Evolutionary conservation across 1,140 invertebrate genomes (phyloP).

Genomic region (Drosophila punjabiensis): DNA sequence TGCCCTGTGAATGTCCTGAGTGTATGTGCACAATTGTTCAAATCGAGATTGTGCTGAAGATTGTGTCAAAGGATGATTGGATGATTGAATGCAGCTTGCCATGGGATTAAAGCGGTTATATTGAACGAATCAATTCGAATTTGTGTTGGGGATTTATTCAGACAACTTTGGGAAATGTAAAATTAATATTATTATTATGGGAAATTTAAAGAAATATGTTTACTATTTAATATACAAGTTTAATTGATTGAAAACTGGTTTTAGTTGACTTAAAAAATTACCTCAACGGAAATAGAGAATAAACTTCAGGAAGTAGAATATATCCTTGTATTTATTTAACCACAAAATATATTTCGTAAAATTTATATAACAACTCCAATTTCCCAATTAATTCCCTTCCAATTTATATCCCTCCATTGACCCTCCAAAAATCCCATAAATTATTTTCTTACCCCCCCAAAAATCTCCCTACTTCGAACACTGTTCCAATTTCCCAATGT

Average conservation of each 20-base stretch:
- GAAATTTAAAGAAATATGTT: too few species aligned
- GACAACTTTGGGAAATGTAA: not conserved
- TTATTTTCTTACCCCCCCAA: not conserved
- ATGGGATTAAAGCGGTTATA: not conserved
- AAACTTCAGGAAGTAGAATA: not conserved
- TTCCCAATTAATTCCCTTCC: not conserved
- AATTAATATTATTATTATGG: not conserved
- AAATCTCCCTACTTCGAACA: not conserved
- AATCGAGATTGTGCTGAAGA: slow-evolving; percentile 47
- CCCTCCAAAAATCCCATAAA: not conserved
- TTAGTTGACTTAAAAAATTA: too few species aligned
- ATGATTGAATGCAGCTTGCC: slow-evolving; percentile 41
- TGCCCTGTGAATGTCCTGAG: not conserved
- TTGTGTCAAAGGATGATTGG: slow-evolving; percentile 45
- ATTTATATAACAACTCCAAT: not conserved
- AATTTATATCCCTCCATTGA: not conserved
- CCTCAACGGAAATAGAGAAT: not conserved
- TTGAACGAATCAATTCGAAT: slow-evolving; percentile 8
- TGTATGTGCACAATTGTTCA: slow-evolving; percentile 23
- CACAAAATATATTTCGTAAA: not conserved
- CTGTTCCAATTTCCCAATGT: slow-evolving; percentile 15
- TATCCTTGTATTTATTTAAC: not conserved
- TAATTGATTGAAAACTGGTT: too few species aligned
- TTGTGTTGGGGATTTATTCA: not conserved
- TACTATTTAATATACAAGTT: too few species aligned